Evolutionary conservation across 2,797 vertebrate species (phyloP), one percentile per base, ranked within the genome.

Genomic region (Lindbergichthys nudifrons): DNA sequence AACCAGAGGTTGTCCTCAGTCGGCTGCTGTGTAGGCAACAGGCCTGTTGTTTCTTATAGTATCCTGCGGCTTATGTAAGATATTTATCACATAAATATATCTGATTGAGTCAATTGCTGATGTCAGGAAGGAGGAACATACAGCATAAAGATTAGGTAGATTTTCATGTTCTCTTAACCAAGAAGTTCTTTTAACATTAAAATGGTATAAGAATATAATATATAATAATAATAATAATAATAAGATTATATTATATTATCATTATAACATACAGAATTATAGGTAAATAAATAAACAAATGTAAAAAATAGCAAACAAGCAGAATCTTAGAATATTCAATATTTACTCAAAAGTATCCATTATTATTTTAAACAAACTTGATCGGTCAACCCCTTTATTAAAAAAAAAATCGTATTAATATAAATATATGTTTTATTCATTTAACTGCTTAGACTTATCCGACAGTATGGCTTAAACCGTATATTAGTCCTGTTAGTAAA

Each of bases 1-100:
- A 68, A 42, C 3, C 14, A 73, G 81, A 67, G 14, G 64, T 66
- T 66, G 26, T 59, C 30, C 32, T 74, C 3, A 15, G 51, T 23
- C 1, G 65, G 54, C 53, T 53, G 18, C 32, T 66, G 14, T 47
- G 4, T 16, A 56, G 13, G 8, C 23, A 71, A 54, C 32, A 63
- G 39, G 16, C 66, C 52, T 53, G 77, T 46, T 70, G 15, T 42
- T 1, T 30, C 32, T 36, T 36, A 36, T 36, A 36, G 21, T 16
- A 16, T 54, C 51, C 13, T 53, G 42, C 41, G 10, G 45, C 48
- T n/a, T 41, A 67, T 51, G 14, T 15, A 50, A 64, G 8, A 42
- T 1, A 36, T 60, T 15, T 41, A 47, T 6, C 26, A 26, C 26
- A 26, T 26, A 26, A 26, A 26, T 26, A 59, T 30, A 36, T 36